phyloP scores from a whole-genome alignment of 1,140 invertebrate genomes.

The Bombus consobrinus region DNA sequence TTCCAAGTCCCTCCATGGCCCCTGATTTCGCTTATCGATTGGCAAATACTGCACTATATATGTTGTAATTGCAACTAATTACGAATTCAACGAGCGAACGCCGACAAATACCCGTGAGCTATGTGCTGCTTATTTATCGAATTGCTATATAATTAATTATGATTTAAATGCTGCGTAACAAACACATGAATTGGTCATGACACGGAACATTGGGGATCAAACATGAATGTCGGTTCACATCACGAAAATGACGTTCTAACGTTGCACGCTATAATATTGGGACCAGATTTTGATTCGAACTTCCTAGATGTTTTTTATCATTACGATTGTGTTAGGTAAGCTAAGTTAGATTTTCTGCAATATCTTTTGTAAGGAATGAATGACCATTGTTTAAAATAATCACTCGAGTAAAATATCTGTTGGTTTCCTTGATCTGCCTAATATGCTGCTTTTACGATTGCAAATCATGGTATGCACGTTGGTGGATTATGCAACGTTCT shows the following conservation, averaged over 20 bases:
- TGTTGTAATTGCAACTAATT: background rate
- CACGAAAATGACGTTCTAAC: background rate
- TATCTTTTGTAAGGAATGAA: too few species aligned
- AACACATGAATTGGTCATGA: background rate
- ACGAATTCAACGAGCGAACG: background rate
- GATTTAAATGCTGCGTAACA: constrained; percentile 1
- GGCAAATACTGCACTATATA: background rate
- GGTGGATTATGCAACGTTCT: constrained; percentile 48
- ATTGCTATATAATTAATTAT: constrained; percentile 9
- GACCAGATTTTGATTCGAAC: background rate
- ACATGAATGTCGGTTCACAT: background rate
- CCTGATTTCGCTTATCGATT: background rate
- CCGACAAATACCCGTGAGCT: background rate
- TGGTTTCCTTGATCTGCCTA: background rate
- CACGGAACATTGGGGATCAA: background rate
- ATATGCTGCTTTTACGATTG: too few species aligned
- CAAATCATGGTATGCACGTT: too few species aligned
- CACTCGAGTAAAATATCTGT: background rate
- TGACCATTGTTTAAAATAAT: background rate
- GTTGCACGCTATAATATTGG: background rate
- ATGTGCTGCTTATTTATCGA: constrained; percentile 8
- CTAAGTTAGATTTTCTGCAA: background rate
- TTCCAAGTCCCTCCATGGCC: too few species aligned
- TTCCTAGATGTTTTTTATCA: background rate
- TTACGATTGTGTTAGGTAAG: background rate